Conservation (phyloP, 2,797 vertebrate species). For the Anolis apletophallus region DNA sequence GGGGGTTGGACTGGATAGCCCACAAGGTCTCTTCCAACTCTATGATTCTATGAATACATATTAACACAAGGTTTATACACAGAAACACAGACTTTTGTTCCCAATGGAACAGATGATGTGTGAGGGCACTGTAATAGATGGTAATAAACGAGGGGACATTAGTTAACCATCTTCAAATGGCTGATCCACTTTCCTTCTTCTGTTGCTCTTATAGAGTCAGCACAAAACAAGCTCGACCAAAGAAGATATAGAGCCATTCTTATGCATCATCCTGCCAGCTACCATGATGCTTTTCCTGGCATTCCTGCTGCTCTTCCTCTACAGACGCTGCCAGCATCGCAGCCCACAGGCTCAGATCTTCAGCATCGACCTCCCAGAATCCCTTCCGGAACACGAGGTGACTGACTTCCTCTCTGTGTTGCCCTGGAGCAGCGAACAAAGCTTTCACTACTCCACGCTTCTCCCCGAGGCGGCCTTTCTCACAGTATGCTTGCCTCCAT, state of each 20-base stretch:
- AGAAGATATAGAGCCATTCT: slow-evolving; percentile 79
- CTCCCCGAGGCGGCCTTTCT: slow-evolving; percentile 71
- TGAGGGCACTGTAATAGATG: background rate
- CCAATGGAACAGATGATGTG: background rate
- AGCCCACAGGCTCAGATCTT: slow-evolving; percentile 72
- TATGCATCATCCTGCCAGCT: slow-evolving; percentile 82
- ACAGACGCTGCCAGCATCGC: slow-evolving; percentile 70
- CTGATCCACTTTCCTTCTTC: background rate
- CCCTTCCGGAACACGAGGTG: slow-evolving; percentile 41
- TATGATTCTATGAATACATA: too few species aligned
- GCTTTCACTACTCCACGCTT: slow-evolving; percentile 74
- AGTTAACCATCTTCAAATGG: background rate
- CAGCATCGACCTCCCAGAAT: slow-evolving; percentile 73
- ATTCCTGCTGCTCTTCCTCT: slow-evolving; percentile 80
- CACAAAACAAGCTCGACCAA: slow-evolving; percentile 75
- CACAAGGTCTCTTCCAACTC: too few species aligned
- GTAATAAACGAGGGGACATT: rapidly evolving
- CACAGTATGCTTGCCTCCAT: slow-evolving; percentile 82
- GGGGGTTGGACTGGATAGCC: too few species aligned
- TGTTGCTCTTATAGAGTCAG: slow-evolving; percentile 72
- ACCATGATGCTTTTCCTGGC: slow-evolving; percentile 81
- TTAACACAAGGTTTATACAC: background rate
- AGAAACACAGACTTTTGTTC: background rate
- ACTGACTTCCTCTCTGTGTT: slow-evolving; percentile 67
- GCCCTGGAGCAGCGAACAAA: slow-evolving; percentile 71